These are phyloP conservation scores for Volucella inanis DNA, from an alignment of 2,888 invertebrate genomes.

Conservation along the genomic window DNA sequence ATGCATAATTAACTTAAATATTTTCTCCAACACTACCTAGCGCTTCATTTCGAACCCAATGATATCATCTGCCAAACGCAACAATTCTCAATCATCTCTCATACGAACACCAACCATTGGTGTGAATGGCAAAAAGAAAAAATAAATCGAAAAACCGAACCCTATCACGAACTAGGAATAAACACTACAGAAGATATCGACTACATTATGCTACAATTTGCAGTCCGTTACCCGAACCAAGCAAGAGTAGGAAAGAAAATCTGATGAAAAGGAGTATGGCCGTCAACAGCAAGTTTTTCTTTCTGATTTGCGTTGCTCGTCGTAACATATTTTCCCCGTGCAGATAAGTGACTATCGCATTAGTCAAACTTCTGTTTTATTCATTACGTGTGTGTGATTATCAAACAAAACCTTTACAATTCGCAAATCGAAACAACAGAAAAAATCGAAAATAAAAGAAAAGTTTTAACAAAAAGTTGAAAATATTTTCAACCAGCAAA, in stretches of 20 bases:
- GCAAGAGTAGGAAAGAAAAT: conserved; percentile 35
- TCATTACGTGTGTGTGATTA: conserved; percentile 4
- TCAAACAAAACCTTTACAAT: conserved; percentile 34
- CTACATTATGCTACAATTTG: conserved; percentile 8
- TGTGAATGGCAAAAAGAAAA: too few species aligned
- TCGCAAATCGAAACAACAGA: conserved; percentile 22
- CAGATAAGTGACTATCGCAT: conserved; percentile 61
- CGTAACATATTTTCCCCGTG: conserved; percentile 69
- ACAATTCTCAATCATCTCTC: too few species aligned
- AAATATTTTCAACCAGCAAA: conserved; percentile 6
- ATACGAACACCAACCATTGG: too few species aligned
- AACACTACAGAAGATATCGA: conserved; percentile 14
- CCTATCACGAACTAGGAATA: too few species aligned
- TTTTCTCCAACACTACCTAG: too few species aligned
- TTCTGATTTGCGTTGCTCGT: conserved; percentile 67
- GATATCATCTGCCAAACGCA: too few species aligned
- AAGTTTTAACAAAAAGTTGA: conserved; percentile 28
- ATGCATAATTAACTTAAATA: too few species aligned
- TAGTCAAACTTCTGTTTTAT: conserved; percentile 47
- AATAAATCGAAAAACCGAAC: too few species aligned
- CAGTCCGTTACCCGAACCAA: neutral
- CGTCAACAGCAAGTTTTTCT: conserved; percentile 62
- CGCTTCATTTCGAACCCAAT: too few species aligned
- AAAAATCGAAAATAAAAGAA: conserved; percentile 21
- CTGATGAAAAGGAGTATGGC: conserved; percentile 63